Conservation (phyloP, 2,797 vertebrate genomes). For the Coreius guichenoti region DNA sequence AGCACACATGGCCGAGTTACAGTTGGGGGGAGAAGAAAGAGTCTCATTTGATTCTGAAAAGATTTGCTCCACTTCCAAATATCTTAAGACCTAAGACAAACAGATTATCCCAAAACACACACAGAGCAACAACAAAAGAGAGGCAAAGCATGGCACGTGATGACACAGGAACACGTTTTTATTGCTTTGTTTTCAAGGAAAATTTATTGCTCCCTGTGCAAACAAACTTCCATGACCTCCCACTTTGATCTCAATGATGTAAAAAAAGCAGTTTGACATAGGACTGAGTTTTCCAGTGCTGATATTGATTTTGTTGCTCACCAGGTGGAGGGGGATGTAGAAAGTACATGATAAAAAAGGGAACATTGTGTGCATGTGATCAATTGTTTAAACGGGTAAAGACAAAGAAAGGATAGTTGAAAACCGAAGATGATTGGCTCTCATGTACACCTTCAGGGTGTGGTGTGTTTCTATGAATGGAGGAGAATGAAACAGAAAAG, state of each 20-base stretch:
- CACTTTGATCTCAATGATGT: slow-evolving; percentile 46
- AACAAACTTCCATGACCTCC: slow-evolving; percentile 22
- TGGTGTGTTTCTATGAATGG: slow-evolving; percentile 63
- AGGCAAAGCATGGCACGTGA: slow-evolving; percentile 30
- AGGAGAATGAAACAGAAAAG: slow-evolving; percentile 69
- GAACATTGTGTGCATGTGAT: slow-evolving; percentile 34
- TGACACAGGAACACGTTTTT: slow-evolving; percentile 38
- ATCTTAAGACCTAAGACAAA: slow-evolving; percentile 48
- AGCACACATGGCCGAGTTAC: slow-evolving; percentile 28
- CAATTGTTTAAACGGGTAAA: slow-evolving; percentile 53
- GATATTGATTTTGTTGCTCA: slow-evolving; percentile 29
- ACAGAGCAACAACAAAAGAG: slow-evolving; percentile 31
- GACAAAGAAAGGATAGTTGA: neutral
- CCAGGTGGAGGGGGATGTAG: neutral
- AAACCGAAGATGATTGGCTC: slow-evolving; percentile 62
- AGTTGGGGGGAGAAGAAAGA: slow-evolving; percentile 5
- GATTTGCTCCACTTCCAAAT: slow-evolving; percentile 47
- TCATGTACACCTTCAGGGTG: slow-evolving; percentile 58
- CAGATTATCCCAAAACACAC: slow-evolving; percentile 44
- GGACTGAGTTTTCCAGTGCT: slow-evolving; percentile 28
- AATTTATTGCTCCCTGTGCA: slow-evolving; percentile 31
- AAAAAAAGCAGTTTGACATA: slow-evolving; percentile 33
- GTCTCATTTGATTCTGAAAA: slow-evolving; percentile 32
- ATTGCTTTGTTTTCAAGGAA: slow-evolving; percentile 43
- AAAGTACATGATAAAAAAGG: slow-evolving; percentile 22